Base-by-base conservation (phyloP, 2,113 vertebrate species). In the Odontophorus gujanensis region DNA sequence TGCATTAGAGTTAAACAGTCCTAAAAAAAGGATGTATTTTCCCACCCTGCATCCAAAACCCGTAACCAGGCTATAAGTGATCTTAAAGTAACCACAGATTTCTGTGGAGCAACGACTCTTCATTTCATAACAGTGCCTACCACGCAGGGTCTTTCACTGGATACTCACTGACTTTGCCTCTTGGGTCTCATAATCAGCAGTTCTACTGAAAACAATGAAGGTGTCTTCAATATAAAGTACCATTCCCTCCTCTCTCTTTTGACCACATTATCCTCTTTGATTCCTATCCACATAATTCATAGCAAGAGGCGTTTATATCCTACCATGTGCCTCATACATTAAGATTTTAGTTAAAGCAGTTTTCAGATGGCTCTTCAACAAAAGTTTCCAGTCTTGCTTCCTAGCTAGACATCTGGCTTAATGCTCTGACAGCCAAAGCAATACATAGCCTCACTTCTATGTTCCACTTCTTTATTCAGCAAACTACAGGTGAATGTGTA, bases 31-130 rank as follows among this genome's bases (percentile, higher is more conserved):
- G 21, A 21, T n/a, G 4, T n/a, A 13, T 19, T 67, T n/a, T 18
- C n/a, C 38, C 36, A 25, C 26, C 50, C 24, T 36, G 28, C 20
- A 28, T n/a, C 68, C 58, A n/a, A 3, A 57, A 34, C 17, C 20
- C 15, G 11, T 4, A 4, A 24, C 4, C 0, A 5, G 14, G 6
- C 36, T 66, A 2, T 8, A 25, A 36, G 32, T n/a, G 68, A 19
- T 28, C 58, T 59, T n/a, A 21, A 42, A 63, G n/a, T 36, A 69
- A 9, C 7, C 50, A 28, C 17, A 20, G 3, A 34, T 5, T 17
- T 55, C 48, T 74, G 77, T 13, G 12, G 55, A 74, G 43, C 61
- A 34, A 5, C 59, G 76, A 58, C 36, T 43, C 47, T 76, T 76
- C 55, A 47, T 3, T 53, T 19, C 55, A 3, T 2, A 16, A n/a